phyloP scores from a whole-genome alignment of 2,113 vertebrate species.

The Butorides virescens region DNA sequence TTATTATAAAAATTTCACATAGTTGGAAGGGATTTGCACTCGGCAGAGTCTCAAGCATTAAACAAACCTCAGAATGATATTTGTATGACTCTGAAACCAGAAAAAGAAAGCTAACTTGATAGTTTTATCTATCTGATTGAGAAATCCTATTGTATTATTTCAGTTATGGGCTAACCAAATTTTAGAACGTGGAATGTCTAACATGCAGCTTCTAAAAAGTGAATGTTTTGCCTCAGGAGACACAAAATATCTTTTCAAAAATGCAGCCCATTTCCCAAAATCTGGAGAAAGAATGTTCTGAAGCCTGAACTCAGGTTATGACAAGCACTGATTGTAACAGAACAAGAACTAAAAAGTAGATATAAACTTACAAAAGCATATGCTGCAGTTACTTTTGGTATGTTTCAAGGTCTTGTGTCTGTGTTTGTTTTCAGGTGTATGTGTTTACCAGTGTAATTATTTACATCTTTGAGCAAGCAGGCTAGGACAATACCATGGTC shows the following conservation, averaged over 20 bases:
- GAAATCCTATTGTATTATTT: not conserved
- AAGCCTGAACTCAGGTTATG: not conserved
- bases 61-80: not conserved
- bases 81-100: not conserved
- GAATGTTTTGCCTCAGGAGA: not conserved
- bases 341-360: not conserved
- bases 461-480: not conserved
- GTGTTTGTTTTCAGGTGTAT: not conserved
- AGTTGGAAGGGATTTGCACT: not conserved
- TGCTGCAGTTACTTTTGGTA: not conserved
- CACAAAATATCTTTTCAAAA: not conserved
- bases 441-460: not conserved
- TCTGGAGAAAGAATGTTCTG: not conserved
- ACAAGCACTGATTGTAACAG: not conserved
- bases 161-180: not conserved
- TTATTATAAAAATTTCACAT: not conserved
- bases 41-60: not conserved
- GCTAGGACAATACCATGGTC: not conserved
- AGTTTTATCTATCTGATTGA: not conserved
- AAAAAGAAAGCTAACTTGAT: not conserved
- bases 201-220: not conserved
- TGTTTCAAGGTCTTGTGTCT: not conserved
- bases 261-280: not conserved
- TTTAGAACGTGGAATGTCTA: not conserved
- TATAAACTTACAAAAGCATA: not conserved